Percentiles rank a stretch among this genome's conserved stretches.
Evolutionary conservation across 2,888 invertebrate genomes (phyloP).

Genomic region (Acrobasis suavella): DNA sequence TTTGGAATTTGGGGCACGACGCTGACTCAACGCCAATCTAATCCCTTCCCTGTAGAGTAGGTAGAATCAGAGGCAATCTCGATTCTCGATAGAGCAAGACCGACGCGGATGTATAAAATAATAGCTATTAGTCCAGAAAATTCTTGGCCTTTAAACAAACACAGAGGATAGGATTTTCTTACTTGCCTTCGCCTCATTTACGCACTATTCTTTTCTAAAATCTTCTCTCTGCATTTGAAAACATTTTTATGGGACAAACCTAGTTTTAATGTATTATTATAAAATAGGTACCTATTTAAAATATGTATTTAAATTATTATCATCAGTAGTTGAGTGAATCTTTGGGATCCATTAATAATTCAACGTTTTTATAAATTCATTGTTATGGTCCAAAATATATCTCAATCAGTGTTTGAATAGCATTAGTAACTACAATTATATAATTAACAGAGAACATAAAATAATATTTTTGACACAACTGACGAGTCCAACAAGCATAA

Average conservation of each 20-base stretch:
- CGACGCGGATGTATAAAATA: slow-evolving; percentile 44
- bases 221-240: not conserved
- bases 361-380: too few relatives aligned
- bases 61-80: slow-evolving; percentile 54
- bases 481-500: too few relatives aligned
- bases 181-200: slow-evolving; percentile 6
- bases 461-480: too few relatives aligned
- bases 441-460: too few relatives aligned
- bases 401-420: too few relatives aligned
- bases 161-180: not conserved
- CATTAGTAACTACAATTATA: too few relatives aligned
- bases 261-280: too few relatives aligned
- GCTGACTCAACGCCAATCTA: slow-evolving; percentile 77
- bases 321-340: too few relatives aligned
- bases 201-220: slow-evolving; percentile 4
- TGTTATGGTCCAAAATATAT: too few relatives aligned
- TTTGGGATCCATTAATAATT: too few relatives aligned
- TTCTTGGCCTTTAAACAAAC: not conserved
- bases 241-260: too few relatives aligned
- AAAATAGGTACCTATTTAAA: not conserved
- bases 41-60: slow-evolving; percentile 62
- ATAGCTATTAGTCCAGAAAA: slow-evolving; percentile 3
- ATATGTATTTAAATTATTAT: too few relatives aligned
- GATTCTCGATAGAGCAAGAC: slow-evolving; percentile 45
- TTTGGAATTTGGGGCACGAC: slow-evolving; percentile 77